A percentile compares a stretch with the other conserved stretches of the same genome.
phyloP scores from a whole-genome alignment of 2,797 vertebrate genomes.

The Lemur catta region DNA sequence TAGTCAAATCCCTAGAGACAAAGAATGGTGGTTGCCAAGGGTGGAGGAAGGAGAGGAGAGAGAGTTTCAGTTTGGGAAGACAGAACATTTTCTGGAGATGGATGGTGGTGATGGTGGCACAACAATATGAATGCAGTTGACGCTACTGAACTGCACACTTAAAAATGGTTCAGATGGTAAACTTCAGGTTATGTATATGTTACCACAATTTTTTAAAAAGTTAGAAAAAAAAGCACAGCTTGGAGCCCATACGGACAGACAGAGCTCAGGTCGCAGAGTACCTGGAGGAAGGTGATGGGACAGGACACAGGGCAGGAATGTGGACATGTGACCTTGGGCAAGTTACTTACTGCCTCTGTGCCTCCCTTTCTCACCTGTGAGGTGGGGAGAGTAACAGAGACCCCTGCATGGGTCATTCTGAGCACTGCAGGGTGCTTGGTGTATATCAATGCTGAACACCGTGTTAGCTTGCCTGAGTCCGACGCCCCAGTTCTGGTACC shows the following conservation, averaged over 20 bases:
- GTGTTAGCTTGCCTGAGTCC: neutral
- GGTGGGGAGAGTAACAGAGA: neutral
- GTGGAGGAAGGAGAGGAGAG: neutral
- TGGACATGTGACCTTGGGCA: neutral
- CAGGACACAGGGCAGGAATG: neutral
- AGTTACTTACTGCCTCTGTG: neutral
- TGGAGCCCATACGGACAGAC: rapidly evolving
- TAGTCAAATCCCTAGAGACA: neutral
- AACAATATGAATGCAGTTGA: neutral
- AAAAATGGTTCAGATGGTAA: neutral
- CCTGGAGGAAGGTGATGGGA: neutral
- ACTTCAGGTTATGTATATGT: neutral
- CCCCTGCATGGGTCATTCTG: neutral
- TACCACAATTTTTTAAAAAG: neutral
- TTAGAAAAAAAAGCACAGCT: neutral
- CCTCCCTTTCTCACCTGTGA: neutral
- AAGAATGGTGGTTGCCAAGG: neutral
- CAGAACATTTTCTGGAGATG: neutral
- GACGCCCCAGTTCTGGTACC: neutral
- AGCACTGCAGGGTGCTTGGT: neutral
- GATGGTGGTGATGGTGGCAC: neutral
- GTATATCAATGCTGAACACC: rapidly evolving
- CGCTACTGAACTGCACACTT: neutral
- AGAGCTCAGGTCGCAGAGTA: too few relatives aligned
- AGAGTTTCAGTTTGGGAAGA: neutral